Conservation (phyloP, 2,888 invertebrate species). For the Himalopsyche anomala region DNA sequence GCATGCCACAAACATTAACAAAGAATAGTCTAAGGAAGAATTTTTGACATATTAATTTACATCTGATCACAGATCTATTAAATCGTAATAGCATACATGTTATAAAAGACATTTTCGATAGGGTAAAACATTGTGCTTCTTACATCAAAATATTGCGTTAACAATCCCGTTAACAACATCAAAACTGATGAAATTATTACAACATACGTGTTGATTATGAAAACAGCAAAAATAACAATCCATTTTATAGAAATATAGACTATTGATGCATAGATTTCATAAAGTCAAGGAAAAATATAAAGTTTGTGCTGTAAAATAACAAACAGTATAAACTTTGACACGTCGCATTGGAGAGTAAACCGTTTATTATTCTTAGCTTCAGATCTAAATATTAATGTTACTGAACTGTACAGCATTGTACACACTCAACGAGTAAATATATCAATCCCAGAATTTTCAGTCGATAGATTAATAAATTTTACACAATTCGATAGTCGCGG, state of each 20-base stretch:
- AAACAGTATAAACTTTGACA: too few species aligned
- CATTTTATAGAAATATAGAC: too few species aligned
- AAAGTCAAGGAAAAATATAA: too few species aligned
- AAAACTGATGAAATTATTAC: background rate
- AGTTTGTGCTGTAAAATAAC: too few species aligned
- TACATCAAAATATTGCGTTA: background rate
- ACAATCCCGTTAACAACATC: background rate
- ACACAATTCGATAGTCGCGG: constrained; percentile 14
- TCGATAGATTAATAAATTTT: constrained; percentile 32
- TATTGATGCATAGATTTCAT: too few species aligned
- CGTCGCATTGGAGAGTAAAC: too few species aligned
- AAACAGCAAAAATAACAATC: too few species aligned
- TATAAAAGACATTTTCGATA: constrained; percentile 12
- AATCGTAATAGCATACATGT: background rate
- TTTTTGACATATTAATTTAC: too few species aligned
- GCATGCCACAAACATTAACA: too few species aligned
- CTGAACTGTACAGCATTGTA: background rate
- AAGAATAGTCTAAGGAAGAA: too few species aligned
- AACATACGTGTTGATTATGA: too few species aligned
- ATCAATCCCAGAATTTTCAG: constrained; percentile 42
- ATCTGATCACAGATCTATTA: background rate
- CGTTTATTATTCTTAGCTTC: too few species aligned
- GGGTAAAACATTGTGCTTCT: background rate
- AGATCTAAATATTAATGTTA: background rate
- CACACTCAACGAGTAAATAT: background rate